Evolutionary conservation across 2,888 invertebrate genomes (phyloP), one percentile per base, ranked within the genome.

Genomic region (Dione juno): DNA sequence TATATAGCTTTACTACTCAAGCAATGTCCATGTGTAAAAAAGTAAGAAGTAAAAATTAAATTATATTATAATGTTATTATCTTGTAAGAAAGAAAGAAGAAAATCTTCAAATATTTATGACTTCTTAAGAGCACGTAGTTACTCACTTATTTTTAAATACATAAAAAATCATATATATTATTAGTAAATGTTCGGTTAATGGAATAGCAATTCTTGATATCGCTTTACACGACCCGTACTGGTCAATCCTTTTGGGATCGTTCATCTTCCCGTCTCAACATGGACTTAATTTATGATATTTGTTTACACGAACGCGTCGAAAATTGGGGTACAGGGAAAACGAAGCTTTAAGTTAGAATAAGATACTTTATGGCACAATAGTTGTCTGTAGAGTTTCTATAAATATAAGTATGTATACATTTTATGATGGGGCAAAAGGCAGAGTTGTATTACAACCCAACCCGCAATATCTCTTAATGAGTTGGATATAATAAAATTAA

Each of bases 1-100:
- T 89, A 90, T 40, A 80, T 93, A 5, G 85, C 94, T 5, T 81
- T 94, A 53, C 79, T 94, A 52, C 82, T 94, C 2, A 94, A 95
- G 79, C 94, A 94, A 75, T 94, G 94, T 75, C 89, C 94, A 2
- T 85, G 85, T 73, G 85, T 92, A 64, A 90, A 88, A 71, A 89
- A 88, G 92, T 92, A 78, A 89, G 90, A n/a, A 37, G 3, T 35
- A 61, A 10, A 16, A n/a, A n/a, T n/a, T n/a, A n/a, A n/a, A 66
- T 35, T 37, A 2, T 6, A 54, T 8, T 37, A 16, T 37, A 37
- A 40, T 11, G 6, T 37, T 8, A 14, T 6, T 6, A 5, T 35
- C 45, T 19, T 13, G 19, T 35, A 66, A 45, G 16, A 45, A 41
- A 10, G n/a, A 37, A 11, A 57, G 37, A 7, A n/a, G n/a, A n/a